These are phyloP conservation scores for Pachycephala philippinensis DNA, from an alignment of 2,113 vertebrate species.

Conservation along the genomic window DNA sequence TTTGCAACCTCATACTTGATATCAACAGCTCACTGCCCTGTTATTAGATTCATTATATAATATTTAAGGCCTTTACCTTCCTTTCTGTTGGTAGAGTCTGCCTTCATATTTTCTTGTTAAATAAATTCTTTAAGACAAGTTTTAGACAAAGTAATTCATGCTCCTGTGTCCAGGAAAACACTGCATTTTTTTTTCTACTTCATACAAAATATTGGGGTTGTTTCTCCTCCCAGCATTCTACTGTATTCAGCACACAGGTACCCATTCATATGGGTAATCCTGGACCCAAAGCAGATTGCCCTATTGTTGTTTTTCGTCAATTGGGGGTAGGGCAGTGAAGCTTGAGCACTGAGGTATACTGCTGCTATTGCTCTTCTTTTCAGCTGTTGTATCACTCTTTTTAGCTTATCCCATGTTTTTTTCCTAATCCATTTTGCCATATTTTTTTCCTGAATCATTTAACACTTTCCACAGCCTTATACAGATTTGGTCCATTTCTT, in stretches of 20 bases:
- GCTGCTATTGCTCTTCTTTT: neutral
- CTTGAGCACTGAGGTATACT: neutral
- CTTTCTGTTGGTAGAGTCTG: neutral
- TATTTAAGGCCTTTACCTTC: neutral
- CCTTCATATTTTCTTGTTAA: neutral
- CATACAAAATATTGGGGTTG: neutral
- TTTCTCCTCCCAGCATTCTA: too few relatives aligned
- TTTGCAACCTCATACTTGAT: neutral
- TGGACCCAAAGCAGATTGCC: neutral
- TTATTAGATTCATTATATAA: neutral
- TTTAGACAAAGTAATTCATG: neutral
- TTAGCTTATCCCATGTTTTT: neutral
- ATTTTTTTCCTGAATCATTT: neutral
- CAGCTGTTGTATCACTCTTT: neutral
- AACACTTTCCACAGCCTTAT: neutral
- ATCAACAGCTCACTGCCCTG: neutral
- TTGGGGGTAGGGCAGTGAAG: neutral
- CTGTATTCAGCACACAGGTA: neutral
- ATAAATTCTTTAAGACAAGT: neutral
- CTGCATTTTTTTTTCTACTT: neutral
- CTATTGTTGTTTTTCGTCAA: neutral
- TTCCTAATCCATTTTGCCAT: neutral
- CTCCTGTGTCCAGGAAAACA: neutral
- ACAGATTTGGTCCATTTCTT: neutral
- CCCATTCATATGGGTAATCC: neutral